These are phyloP conservation scores for Dilophus febrilis DNA, from an alignment of 2,888 invertebrate species.

Conservation along the genomic window DNA sequence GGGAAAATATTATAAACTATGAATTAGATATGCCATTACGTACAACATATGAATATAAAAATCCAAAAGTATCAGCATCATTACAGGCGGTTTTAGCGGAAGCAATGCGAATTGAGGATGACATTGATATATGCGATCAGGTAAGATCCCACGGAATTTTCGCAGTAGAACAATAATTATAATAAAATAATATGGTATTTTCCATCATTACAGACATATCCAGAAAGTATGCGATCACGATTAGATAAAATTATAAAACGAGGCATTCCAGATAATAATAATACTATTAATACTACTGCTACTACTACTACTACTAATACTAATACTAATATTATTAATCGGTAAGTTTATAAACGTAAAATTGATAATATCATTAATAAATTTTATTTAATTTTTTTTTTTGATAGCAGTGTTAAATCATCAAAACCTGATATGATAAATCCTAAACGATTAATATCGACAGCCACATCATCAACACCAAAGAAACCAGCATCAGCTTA, in stretches of 20 bases:
- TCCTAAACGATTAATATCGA: conserved; percentile 17
- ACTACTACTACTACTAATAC: too few relatives aligned
- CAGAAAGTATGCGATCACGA: conserved; percentile 12
- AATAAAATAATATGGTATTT: neutral
- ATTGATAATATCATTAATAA: neutral
- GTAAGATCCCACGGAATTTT: neutral
- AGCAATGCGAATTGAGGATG: conserved; percentile 30
- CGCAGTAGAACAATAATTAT: neutral
- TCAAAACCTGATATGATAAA: conserved; percentile 21
- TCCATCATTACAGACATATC: neutral
- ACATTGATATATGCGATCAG: conserved; percentile 27
- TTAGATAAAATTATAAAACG: conserved; percentile 28
- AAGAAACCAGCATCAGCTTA: conserved; percentile 30
- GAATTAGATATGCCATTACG: conserved; percentile 31
- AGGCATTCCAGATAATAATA: conserved; percentile 17
- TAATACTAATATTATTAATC: too few relatives aligned
- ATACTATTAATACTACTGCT: too few relatives aligned
- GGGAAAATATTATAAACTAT: conserved; percentile 28
- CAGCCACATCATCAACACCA: conserved; percentile 5
- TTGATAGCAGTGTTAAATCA: conserved; percentile 18
- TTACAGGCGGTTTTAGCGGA: conserved; percentile 29
- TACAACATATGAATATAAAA: conserved; percentile 29
- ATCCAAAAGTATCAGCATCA: conserved; percentile 29
- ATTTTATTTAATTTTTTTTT: neutral
- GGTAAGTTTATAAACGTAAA: conserved; percentile 5